Percentiles rank a stretch among this genome's conserved stretches.
Conservation (phyloP, 2,888 invertebrate genomes). For the Rhodophaea formosa region DNA sequence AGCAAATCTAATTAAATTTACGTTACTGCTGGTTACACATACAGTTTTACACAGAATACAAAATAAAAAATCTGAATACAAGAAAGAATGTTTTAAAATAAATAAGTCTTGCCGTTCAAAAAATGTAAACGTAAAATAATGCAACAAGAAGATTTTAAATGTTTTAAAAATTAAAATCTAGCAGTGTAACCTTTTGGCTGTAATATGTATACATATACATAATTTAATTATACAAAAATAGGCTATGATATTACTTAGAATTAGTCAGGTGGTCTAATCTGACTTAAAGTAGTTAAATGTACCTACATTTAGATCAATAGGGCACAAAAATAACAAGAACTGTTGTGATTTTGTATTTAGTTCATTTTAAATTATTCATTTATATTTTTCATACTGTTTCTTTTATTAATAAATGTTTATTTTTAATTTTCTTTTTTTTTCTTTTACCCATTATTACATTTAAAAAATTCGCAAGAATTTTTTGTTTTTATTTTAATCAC, state of each 20-base stretch:
- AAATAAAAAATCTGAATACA: too few species aligned
- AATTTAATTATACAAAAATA: constrained; percentile 5
- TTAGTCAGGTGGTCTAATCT: not conserved
- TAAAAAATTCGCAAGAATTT: constrained; percentile 3
- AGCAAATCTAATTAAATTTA: not conserved
- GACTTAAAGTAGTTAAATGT: not conserved
- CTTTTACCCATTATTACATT: constrained; percentile 1
- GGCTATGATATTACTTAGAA: constrained; percentile 16
- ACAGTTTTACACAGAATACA: too few species aligned
- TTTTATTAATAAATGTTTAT: constrained; percentile 44
- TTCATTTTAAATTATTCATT: constrained; percentile 45
- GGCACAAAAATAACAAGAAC: constrained; percentile 20
- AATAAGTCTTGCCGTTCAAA: too few species aligned
- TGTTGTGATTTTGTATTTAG: constrained; percentile 47
- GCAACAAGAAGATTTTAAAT: not conserved
- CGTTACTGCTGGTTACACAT: too few species aligned
- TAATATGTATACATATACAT: constrained; percentile 11
- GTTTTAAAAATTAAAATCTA: not conserved
- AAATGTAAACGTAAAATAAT: too few species aligned
- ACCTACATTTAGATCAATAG: constrained; percentile 3
- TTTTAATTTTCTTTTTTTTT: constrained; percentile 37
- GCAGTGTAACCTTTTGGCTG: constrained; percentile 3
- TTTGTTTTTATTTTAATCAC: constrained; percentile 28
- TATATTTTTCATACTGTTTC: constrained; percentile 37
- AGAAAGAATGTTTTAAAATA: too few species aligned